Evolutionary conservation across 1,140 invertebrate genomes (phyloP).

Genomic region (Trialeurodes vaporariorum): DNA sequence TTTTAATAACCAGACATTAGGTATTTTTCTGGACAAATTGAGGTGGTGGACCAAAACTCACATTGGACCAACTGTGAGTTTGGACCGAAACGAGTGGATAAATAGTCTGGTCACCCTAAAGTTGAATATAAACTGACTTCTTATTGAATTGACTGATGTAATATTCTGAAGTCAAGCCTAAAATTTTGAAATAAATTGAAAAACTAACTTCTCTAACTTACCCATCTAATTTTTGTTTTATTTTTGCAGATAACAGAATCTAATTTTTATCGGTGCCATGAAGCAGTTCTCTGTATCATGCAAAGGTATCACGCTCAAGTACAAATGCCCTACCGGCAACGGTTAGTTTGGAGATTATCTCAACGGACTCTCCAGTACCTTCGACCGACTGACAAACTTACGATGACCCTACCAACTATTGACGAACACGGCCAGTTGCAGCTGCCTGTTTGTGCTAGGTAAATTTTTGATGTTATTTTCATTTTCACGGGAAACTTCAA

Average conservation of each 20-base stretch:
- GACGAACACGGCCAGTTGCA: slow-evolving; percentile 42
- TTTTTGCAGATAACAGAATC: slow-evolving; percentile 49
- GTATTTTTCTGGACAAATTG: too few species aligned
- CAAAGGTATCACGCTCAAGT: slow-evolving; percentile 55
- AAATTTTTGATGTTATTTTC: too few species aligned
- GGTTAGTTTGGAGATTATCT: slow-evolving; percentile 51
- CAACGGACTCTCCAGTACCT: slow-evolving; percentile 41
- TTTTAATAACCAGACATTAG: too few species aligned
- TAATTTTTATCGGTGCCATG: slow-evolving; percentile 45
- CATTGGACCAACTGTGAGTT: too few species aligned
- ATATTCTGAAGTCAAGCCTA: too few species aligned
- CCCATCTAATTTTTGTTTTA: slow-evolving; percentile 12
- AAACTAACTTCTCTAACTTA: slow-evolving; percentile 9
- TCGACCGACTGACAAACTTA: slow-evolving; percentile 59
- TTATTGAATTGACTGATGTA: too few species aligned
- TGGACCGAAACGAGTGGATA: too few species aligned
- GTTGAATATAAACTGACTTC: too few species aligned
- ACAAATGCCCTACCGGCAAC: slow-evolving; percentile 54
- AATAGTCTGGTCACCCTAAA: too few species aligned
- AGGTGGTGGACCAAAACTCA: too few species aligned
- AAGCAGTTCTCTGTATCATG: slow-evolving; percentile 45
- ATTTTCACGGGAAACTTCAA: too few species aligned
- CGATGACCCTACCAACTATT: slow-evolving; percentile 56
- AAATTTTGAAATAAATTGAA: slow-evolving; percentile 21
- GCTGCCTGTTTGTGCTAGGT: background rate